Evolutionary conservation across 1,140 invertebrate species (phyloP).

Genomic region (Vanessa atalanta): DNA sequence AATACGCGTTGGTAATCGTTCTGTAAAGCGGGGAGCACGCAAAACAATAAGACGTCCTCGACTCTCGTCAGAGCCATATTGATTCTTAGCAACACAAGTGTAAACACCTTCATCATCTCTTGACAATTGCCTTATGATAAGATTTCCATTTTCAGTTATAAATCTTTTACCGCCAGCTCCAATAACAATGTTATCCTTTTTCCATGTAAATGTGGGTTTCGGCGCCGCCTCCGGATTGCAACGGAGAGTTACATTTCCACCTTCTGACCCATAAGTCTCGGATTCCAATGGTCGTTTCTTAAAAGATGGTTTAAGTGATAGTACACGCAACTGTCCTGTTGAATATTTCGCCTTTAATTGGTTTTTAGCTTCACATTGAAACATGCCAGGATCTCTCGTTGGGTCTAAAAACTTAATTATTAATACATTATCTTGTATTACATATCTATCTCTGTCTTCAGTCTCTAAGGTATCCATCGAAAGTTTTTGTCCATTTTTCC

Average conservation of each 20-base stretch:
- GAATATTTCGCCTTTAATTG: conserved; percentile 92
- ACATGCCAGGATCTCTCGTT: conserved; percentile 95
- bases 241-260: conserved; percentile 94
- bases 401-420: conserved; percentile 90
- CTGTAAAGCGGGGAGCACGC: conserved; percentile 86
- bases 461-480: conserved; percentile 83
- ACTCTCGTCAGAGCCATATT: conserved; percentile 90
- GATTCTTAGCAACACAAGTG: conserved; percentile 92
- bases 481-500: conserved; percentile 90
- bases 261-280: conserved; percentile 94
- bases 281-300: conserved; percentile 93
- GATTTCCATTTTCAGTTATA: conserved; percentile 91
- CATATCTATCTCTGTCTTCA: conserved; percentile 88
- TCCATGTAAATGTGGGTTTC: conserved; percentile 93
- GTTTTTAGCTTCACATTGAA: conserved; percentile 95
- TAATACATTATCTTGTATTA: conserved; percentile 93
- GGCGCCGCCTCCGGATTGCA: conserved; percentile 98
- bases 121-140: conserved; percentile 93
- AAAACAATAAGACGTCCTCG: conserved; percentile 91
- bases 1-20: conserved; percentile 84
- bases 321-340: conserved; percentile 93
- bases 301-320: conserved; percentile 94
- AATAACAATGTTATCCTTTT: conserved; percentile 92
- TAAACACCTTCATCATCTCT: conserved; percentile 94
- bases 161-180: conserved; percentile 89